phyloP scores from a whole-genome alignment of 2,888 invertebrate species.

The Achlya flavicornis region DNA sequence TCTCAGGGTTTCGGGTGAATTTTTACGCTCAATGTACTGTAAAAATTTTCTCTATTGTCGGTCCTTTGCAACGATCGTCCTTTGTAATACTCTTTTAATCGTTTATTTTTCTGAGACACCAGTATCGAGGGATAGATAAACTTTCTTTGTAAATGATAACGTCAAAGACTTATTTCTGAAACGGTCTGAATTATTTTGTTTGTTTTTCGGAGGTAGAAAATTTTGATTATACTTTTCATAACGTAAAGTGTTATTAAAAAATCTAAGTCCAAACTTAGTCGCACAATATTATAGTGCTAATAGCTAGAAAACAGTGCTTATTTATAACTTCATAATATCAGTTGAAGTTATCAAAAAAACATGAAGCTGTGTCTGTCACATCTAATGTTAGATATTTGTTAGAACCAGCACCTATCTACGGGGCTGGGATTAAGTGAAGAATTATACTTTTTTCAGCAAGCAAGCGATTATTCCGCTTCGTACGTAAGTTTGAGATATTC shows the following conservation, averaged over 20 bases:
- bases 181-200: background rate
- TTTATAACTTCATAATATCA: slow-evolving; percentile 2
- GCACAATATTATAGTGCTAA: background rate
- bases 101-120: slow-evolving; percentile 36
- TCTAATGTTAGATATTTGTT: slow-evolving; percentile 74
- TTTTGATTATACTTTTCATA: background rate
- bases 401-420: slow-evolving; percentile 58
- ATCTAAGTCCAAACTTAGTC: background rate
- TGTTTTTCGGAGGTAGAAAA: background rate
- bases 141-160: slow-evolving; percentile 19
- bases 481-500: slow-evolving; percentile 80
- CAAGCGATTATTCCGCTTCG: slow-evolving; percentile 74
- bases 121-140: slow-evolving; percentile 27
- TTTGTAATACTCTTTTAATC: slow-evolving; percentile 44
- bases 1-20: slow-evolving; percentile 41
- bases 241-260: background rate
- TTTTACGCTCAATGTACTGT: slow-evolving; percentile 61
- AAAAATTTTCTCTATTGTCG: slow-evolving; percentile 51
- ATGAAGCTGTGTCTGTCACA: slow-evolving; percentile 55
- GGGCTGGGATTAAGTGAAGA: slow-evolving; percentile 75
- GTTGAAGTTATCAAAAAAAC: slow-evolving; percentile 18
- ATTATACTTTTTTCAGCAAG: slow-evolving; percentile 77
- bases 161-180: slow-evolving; percentile 11
- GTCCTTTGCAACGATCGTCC: slow-evolving; percentile 32
- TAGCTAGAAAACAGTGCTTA: slow-evolving; percentile 3